Evolutionary conservation across 2,888 invertebrate species (phyloP).

Genomic region (Hydraecia micacea): DNA sequence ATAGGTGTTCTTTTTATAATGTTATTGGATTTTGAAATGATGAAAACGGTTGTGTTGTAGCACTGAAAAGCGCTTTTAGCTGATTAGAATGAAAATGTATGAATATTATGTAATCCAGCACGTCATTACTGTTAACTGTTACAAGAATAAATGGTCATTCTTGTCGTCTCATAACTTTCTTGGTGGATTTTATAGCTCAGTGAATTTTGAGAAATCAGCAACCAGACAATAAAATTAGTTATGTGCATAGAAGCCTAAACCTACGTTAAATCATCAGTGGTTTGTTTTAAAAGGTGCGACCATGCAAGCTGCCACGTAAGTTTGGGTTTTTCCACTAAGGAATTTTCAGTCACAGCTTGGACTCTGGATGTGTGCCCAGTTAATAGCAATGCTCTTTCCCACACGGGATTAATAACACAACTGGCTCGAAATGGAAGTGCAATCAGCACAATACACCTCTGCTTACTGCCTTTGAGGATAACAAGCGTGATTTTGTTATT

Average conservation of each 20-base stretch:
- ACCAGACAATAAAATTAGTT: no score
- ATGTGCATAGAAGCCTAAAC: background rate
- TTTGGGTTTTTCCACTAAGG: background rate
- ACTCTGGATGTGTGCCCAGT: background rate
- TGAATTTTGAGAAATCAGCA: background rate
- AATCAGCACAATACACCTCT: background rate
- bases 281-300: background rate
- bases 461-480: background rate
- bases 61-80: constrained; percentile 14
- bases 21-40: background rate
- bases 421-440: background rate
- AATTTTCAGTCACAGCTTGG: background rate
- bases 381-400: background rate
- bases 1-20: background rate
- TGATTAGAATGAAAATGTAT: background rate
- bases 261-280: background rate
- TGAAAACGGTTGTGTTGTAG: constrained; percentile 17
- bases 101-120: background rate
- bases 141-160: constrained; percentile 5
- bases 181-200: background rate
- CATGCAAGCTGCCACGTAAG: background rate
- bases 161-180: constrained; percentile 14
- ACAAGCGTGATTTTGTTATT: background rate
- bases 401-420: background rate
- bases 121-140: background rate